These are phyloP conservation scores for Acrossocheilus fasciatus DNA, from an alignment of 2,797 vertebrate species.

Conservation along the genomic window DNA sequence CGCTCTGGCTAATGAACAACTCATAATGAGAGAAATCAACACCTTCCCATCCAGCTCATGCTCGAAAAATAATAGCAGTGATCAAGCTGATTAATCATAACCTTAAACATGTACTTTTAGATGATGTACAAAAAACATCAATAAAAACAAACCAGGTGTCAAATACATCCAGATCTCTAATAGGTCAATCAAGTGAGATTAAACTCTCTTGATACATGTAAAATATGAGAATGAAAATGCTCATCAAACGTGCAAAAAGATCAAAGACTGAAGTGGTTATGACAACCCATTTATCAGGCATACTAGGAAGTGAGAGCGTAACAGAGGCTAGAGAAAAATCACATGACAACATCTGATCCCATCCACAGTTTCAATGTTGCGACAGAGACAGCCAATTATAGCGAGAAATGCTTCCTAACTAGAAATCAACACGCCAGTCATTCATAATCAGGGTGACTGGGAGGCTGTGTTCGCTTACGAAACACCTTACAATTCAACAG, in stretches of 20 bases:
- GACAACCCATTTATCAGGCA: constrained; percentile 1
- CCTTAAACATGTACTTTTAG: background rate
- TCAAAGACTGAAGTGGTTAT: background rate
- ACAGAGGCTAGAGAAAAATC: constrained; percentile 29
- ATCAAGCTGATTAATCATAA: background rate
- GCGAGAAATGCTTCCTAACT: constrained; percentile 17
- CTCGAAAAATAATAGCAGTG: background rate
- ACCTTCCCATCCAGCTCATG: background rate
- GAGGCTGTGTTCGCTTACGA: background rate
- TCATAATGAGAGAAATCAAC: background rate
- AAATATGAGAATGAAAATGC: background rate
- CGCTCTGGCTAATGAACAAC: background rate
- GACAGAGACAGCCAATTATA: constrained; percentile 42
- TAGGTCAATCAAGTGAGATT: background rate
- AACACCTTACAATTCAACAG: background rate
- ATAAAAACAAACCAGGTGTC: background rate
- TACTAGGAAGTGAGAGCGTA: constrained; percentile 35
- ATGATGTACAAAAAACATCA: background rate
- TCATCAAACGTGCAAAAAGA: background rate
- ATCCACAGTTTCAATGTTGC: constrained; percentile 50
- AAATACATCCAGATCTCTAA: background rate
- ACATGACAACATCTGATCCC: constrained; percentile 55
- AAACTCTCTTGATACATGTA: no score
- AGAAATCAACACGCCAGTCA: constrained; percentile 21
- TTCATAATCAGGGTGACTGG: background rate